A percentile compares a stretch with the other conserved stretches of the same genome.
Evolutionary conservation across 2,797 vertebrate genomes (phyloP).

Genomic region (Sardinella longiceps): DNA sequence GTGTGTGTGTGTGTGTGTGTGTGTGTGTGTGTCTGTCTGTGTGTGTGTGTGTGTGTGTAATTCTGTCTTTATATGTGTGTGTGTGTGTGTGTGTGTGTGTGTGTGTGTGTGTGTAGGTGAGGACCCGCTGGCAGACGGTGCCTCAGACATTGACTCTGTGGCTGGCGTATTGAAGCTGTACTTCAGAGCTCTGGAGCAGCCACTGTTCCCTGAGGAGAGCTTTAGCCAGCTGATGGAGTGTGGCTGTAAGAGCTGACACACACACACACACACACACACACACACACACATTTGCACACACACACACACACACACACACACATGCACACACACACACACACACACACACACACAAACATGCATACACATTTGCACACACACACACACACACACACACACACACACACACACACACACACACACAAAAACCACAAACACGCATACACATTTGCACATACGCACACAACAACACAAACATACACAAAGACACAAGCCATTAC

Average conservation of each 20-base stretch:
- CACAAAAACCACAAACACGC: too few relatives aligned
- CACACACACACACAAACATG: background rate
- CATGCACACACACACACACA: background rate
- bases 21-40: conserved; percentile 40
- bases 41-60: background rate
- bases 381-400: background rate
- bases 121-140: conserved; percentile 76
- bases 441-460: too few relatives aligned
- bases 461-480: background rate
- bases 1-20: conserved; percentile 36
- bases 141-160: conserved; percentile 83
- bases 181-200: conserved; percentile 82
- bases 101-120: too few relatives aligned
- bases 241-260: conserved; percentile 64
- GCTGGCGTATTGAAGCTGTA: conserved; percentile 89
- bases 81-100: conserved; percentile 42
- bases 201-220: conserved; percentile 80
- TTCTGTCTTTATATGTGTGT: background rate
- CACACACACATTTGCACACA: background rate
- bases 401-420: background rate
- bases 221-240: conserved; percentile 78
- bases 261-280: background rate
- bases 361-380: too few relatives aligned
- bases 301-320: background rate
- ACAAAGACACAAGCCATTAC: background rate